phyloP scores from a whole-genome alignment of 1,140 invertebrate species.

The Pristionchus pacificus region DNA sequence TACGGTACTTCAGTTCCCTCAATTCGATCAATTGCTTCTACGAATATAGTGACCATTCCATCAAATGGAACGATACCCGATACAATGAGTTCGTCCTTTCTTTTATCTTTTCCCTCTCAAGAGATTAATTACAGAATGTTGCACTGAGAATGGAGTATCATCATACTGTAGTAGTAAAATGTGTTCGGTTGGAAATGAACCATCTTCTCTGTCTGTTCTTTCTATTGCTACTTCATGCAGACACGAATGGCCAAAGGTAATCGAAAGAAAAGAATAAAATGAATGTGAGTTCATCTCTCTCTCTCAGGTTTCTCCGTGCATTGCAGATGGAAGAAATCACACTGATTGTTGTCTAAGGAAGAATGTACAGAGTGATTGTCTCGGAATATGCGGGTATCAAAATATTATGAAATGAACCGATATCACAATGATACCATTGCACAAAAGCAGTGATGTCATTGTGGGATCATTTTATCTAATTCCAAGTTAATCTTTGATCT shows the following conservation, averaged over 20 bases:
- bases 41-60: slow-evolving; percentile 22
- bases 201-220: slow-evolving; percentile 22
- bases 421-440: no score
- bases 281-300: slow-evolving; percentile 2
- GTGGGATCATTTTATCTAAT: no score
- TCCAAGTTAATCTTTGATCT: no score
- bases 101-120: not conserved
- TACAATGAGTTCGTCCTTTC: slow-evolving; percentile 6
- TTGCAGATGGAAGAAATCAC: slow-evolving; percentile 27
- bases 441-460: no score
- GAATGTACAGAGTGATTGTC: slow-evolving; percentile 24
- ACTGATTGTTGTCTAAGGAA: slow-evolving; percentile 28
- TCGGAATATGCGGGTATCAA: slow-evolving; percentile 27
- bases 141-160: slow-evolving; percentile 20
- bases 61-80: slow-evolving; percentile 19
- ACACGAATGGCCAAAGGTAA: slow-evolving; percentile 25
- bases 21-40: slow-evolving; percentile 29
- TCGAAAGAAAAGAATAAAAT: no score
- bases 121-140: slow-evolving; percentile 22
- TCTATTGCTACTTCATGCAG: slow-evolving; percentile 27
- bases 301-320: slow-evolving; percentile 22
- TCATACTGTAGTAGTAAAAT: slow-evolving; percentile 23
- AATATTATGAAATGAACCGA: no score
- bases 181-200: slow-evolving; percentile 19
- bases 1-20: slow-evolving; percentile 35